A percentile compares a stretch with the other conserved stretches of the same genome.
These are phyloP conservation scores for Cassiopea andromeda DNA, from an alignment of 30 jellyfish, hydroid and myxozoan species.

Conservation along the genomic window DNA sequence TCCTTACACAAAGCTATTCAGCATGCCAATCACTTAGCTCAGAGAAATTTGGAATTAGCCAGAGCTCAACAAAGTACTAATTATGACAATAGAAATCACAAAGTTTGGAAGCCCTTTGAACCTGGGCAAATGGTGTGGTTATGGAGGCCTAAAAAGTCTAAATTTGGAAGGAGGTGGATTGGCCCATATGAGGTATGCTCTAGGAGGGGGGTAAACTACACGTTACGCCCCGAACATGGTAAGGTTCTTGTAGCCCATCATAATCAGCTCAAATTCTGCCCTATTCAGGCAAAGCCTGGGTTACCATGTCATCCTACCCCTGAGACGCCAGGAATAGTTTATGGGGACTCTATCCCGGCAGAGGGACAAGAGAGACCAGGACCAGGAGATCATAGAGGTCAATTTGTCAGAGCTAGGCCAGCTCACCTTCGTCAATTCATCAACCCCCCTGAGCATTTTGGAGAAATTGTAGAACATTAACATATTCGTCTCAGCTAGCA, in stretches of 20 bases:
- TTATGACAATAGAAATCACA: background rate
- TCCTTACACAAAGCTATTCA: constrained; percentile 29
- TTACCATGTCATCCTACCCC: constrained; percentile 10
- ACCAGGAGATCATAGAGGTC: background rate
- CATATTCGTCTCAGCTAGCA: background rate
- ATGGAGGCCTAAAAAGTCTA: constrained; percentile 30
- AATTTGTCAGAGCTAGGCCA: background rate
- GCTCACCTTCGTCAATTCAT: constrained; percentile 34
- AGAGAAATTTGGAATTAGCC: constrained; percentile 8
- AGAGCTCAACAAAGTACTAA: constrained; percentile 10
- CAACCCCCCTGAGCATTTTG: constrained; percentile 35
- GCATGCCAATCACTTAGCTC: constrained; percentile 33
- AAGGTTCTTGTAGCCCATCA: background rate
- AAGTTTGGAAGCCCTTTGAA: constrained; percentile 8
- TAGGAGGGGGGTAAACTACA: constrained; percentile 13
- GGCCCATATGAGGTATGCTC: constrained; percentile 2
- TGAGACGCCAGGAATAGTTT: constrained; percentile 18
- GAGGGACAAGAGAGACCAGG: background rate
- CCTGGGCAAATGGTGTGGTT: constrained; percentile 18
- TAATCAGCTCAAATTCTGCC: constrained; percentile 16
- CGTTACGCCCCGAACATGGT: background rate
- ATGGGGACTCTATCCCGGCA: background rate
- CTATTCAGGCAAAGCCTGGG: constrained; percentile 18
- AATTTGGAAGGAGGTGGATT: constrained; percentile 8
- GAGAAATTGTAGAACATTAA: constrained; percentile 22